Evolutionary conservation across 2,113 vertebrate species (phyloP), one percentile per base, ranked within the genome.

Genomic region (Thalassoma bifasciatum): DNA sequence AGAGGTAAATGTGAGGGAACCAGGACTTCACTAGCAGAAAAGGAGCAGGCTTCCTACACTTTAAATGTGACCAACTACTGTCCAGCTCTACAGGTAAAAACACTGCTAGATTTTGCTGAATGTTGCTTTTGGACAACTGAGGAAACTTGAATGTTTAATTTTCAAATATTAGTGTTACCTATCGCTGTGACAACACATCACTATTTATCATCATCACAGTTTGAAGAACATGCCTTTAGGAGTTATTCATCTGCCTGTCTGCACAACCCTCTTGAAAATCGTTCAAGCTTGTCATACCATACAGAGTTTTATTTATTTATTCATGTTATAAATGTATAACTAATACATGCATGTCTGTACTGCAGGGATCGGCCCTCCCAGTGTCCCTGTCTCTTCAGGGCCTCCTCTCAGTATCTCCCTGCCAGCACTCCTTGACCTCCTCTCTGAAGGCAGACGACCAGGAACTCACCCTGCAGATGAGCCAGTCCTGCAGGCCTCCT

Each of bases 1-100:
- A 92, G 67, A n/a, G 89, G 87, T 5, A 75, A 60, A 30, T 73
- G 92, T 22, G 88, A 89, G 23, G 56, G 91, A 38, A 76, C 37
- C 0, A 21, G 67, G 22, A 61, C 64, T 61, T 68, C 38, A 19
- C 89, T 82, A 30, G 62, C 26, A n/a, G 90, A 89, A 12, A 37
- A 59, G 22, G 38, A 80, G 8, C 40, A 4, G 47, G 62, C 88
- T 52, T 79, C 84, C 58, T 95, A 94, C 83, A 16, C 67, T 0
- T 72, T 93, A 16, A 91, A 89, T 63, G 60, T 94, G 36, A 89
- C 71, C 62, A 94, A 86, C 86, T 90, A 88, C 60, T 95, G 95
- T 5, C 11, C 73, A 37, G 23, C 23, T 13, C 72, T 95, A 21
- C 90, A 94, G 93, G 95, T 96, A 84, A 88, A 78, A 37, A 21